Base-by-base conservation (phyloP, 1,140 invertebrate genomes). In the Ips nitidus region DNA sequence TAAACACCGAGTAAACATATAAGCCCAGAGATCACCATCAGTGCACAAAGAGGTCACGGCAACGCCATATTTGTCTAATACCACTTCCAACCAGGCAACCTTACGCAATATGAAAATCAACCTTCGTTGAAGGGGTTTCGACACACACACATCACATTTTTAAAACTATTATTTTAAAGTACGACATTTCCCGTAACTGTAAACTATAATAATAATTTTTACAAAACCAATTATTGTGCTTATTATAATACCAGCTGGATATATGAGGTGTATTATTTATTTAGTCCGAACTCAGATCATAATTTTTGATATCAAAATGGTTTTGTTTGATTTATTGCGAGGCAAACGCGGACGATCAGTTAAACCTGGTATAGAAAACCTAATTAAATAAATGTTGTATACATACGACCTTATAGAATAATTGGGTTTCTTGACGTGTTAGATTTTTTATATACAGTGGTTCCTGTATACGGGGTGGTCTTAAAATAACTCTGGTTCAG, bases 41-140 rank as follows among this genome's bases (percentile, higher is more conserved):
- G 57, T 68, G 66, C 56, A 68, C 57, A 68, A 68, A 68, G 66
- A 68, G 66, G 66, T 68, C 66, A 68, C 41, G 66, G 66, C 66
- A 41, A 53, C 57, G 57, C 66, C 66, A 68, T 68, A 68, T 68
- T 68, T 68, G 66, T 60, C 66, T 68, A 68, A 68, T 68, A 59
- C 66, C 41, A 52, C 57, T 60, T 68, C 52, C 41, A 22, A 55
- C 45, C 61, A 63, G 41, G 57, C 66, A 52, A 61, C 66, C 66
- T 68, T 68, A 60, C 56, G 52, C 43, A 59, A 68, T 37, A 37
- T 22, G 8, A 47, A 58, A 68, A 59, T 52, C 47, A 41, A 47
- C 57, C 57, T 60, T 60, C 58, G 47, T n/a, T 39, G 6, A 60
- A 61, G 41, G 47, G 66, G 53, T 68, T 68, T 68, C 66, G n/a